Conservation (phyloP, 2,888 invertebrate genomes). For the Hoplodrina ambigua region DNA sequence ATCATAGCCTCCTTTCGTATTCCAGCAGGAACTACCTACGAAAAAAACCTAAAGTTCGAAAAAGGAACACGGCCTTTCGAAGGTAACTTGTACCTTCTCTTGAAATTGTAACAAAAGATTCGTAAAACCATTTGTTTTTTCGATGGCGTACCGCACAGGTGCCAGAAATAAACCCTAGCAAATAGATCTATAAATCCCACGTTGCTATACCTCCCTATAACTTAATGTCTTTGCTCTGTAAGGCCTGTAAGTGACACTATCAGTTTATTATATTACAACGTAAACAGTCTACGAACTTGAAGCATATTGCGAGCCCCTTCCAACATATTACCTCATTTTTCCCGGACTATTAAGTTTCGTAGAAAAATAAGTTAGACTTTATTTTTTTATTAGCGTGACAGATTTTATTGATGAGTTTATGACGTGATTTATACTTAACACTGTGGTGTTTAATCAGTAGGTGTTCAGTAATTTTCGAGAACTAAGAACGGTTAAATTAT, state of each 20-base stretch:
- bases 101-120: constrained; percentile 19
- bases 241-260: constrained; percentile 43
- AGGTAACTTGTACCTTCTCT: background rate
- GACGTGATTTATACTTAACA: background rate
- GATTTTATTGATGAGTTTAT: constrained; percentile 13
- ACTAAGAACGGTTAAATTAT: background rate
- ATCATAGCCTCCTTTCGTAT: background rate
- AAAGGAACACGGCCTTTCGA: background rate
- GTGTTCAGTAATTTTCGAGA: constrained; percentile 1
- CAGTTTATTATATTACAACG: constrained; percentile 45
- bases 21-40: background rate
- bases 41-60: background rate
- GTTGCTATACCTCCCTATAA: constrained; percentile 22
- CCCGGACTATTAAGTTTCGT: constrained; percentile 11
- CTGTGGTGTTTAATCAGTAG: background rate
- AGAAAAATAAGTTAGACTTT: background rate
- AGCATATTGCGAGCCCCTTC: constrained; percentile 41
- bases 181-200: constrained; percentile 30
- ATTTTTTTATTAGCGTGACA: constrained; percentile 1
- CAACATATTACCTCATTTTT: constrained; percentile 40
- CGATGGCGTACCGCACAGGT: constrained; percentile 20
- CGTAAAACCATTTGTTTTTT: constrained; percentile 11
- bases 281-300: constrained; percentile 27
- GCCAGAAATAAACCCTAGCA: constrained; percentile 26
- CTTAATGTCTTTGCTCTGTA: constrained; percentile 29